Conservation (phyloP, 1,140 invertebrate species). For the Battus philenor region DNA sequence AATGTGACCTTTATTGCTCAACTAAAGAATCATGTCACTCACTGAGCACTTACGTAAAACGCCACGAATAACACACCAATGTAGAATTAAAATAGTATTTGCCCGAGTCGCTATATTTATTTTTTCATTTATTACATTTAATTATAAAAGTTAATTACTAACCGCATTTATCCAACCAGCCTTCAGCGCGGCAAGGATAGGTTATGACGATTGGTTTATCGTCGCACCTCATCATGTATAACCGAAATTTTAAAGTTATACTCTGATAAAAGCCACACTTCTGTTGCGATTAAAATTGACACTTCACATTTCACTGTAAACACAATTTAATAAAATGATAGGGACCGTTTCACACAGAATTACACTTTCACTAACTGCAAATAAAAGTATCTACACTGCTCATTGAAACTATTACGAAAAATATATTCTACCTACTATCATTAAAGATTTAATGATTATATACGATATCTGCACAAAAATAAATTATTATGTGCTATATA, state of each 20-base stretch:
- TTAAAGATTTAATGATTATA: too few species aligned
- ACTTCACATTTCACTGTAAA: slow-evolving; percentile 47
- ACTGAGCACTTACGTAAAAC: slow-evolving; percentile 54
- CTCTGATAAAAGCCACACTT: slow-evolving; percentile 26
- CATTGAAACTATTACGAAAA: too few species aligned
- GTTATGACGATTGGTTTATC: slow-evolving; percentile 47
- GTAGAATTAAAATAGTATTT: slow-evolving; percentile 37
- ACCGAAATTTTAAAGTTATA: slow-evolving; percentile 35
- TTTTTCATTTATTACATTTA: slow-evolving; percentile 6
- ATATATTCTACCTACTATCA: too few species aligned
- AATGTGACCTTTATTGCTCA: slow-evolving; percentile 32
- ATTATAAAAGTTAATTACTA: slow-evolving; percentile 45
- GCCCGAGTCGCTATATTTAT: slow-evolving; percentile 12
- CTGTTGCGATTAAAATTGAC: slow-evolving; percentile 29
- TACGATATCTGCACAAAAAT: too few species aligned
- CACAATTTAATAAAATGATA: slow-evolving; percentile 19
- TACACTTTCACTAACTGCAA: slow-evolving; percentile 51
- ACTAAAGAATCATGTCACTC: slow-evolving; percentile 36
- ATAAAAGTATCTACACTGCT: too few species aligned
- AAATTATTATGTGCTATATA: too few species aligned
- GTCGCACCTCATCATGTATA: slow-evolving; percentile 54
- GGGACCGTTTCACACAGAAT: slow-evolving; percentile 36
- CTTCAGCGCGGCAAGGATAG: slow-evolving; percentile 82
- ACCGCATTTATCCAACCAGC: slow-evolving; percentile 84
- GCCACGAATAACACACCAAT: slow-evolving; percentile 48